These are phyloP conservation scores for Megamerina dolium DNA, from an alignment of 2,888 invertebrate species.

Conservation along the genomic window DNA sequence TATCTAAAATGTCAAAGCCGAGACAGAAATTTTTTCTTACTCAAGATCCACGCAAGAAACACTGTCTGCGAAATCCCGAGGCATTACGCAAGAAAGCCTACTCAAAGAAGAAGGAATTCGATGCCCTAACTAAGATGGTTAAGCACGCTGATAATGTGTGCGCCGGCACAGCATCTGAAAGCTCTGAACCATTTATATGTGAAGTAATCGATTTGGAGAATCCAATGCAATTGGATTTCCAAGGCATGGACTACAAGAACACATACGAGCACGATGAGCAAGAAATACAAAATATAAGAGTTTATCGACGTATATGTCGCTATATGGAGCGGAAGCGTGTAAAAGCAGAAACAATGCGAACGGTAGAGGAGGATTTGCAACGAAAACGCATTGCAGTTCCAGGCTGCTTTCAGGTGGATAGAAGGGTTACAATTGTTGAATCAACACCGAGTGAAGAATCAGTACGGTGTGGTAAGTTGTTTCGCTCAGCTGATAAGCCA, in stretches of 20 bases:
- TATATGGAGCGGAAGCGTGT: constrained; percentile 35
- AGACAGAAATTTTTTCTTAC: constrained; percentile 41
- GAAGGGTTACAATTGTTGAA: constrained; percentile 9
- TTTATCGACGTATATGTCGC: constrained; percentile 37
- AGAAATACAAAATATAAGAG: constrained; percentile 35
- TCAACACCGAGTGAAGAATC: constrained; percentile 5
- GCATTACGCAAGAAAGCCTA: constrained; percentile 29
- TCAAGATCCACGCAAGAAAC: constrained; percentile 39
- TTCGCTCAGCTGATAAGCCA: constrained; percentile 36
- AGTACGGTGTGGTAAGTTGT: constrained; percentile 24
- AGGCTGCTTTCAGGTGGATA: constrained; percentile 12
- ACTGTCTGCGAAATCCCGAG: constrained; percentile 40
- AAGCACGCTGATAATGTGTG: constrained; percentile 40
- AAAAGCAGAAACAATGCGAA: constrained; percentile 23
- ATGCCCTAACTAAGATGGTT: constrained; percentile 33
- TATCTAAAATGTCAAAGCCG: constrained; percentile 28
- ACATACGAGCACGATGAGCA: constrained; percentile 43
- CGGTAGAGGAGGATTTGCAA: constrained; percentile 32
- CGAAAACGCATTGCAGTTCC: constrained; percentile 29
- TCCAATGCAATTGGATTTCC: constrained; percentile 42
- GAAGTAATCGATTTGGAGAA: constrained; percentile 43
- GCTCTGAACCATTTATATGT: constrained; percentile 35
- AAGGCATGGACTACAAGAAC: constrained; percentile 44
- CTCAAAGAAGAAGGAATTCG: constrained; percentile 24
- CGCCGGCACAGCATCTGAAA: constrained; percentile 30